phyloP scores from a whole-genome alignment of 2,113 vertebrate genomes.

The Pan paniscus region DNA sequence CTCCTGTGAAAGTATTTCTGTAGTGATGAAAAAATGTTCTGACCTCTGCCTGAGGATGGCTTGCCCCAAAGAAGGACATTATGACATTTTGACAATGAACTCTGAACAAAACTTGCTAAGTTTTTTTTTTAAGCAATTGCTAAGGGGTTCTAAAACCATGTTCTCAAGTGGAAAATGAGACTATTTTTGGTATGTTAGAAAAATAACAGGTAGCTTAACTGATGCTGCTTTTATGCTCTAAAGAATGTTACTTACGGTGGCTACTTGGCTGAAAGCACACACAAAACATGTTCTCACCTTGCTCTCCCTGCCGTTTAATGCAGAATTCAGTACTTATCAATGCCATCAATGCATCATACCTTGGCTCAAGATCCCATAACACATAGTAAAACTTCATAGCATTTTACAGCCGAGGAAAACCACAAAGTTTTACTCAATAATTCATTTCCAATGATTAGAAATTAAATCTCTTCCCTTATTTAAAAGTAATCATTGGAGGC shows the following conservation, averaged over 20 bases:
- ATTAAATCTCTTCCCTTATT: neutral
- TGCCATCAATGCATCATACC: neutral
- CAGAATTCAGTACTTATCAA: neutral
- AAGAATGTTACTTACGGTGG: neutral
- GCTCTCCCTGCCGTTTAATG: neutral
- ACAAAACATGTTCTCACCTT: neutral
- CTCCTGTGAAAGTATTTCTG: slow-evolving; percentile 25
- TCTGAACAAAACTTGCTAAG: slow-evolving; percentile 15
- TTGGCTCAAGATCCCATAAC: neutral
- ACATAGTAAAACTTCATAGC: neutral
- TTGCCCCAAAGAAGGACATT: slow-evolving; percentile 4
- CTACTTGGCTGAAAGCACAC: neutral
- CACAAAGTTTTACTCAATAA: neutral
- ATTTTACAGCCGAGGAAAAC: neutral
- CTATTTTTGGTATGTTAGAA: slow-evolving; percentile 22
- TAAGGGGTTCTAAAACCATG: neutral
- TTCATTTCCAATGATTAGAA: slow-evolving; percentile 8
- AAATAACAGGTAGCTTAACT: slow-evolving; percentile 29
- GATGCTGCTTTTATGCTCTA: neutral
- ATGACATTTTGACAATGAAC: slow-evolving; percentile 32
- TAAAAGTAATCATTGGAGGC: neutral
- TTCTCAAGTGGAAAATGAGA: neutral
- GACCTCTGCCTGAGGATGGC: slow-evolving; percentile 20
- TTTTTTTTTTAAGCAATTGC: neutral
- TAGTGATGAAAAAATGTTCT: neutral